Conservation (phyloP, 2,888 invertebrate genomes). For the Idaea straminata region DNA sequence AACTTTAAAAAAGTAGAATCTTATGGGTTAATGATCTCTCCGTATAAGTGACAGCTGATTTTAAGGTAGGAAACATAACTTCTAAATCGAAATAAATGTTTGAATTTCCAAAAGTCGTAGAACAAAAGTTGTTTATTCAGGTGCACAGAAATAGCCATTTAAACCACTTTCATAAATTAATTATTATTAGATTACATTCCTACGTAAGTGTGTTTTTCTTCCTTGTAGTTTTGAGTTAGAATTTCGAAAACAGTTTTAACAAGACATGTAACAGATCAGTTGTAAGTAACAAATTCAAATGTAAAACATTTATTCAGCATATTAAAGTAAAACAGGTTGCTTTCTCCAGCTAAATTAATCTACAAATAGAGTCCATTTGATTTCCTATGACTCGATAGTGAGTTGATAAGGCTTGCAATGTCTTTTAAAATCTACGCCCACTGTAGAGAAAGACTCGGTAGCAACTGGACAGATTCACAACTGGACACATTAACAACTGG, state of each 20-base stretch:
- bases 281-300: conserved; percentile 22
- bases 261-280: not conserved
- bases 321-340: conserved; percentile 23
- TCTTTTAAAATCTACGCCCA: not conserved
- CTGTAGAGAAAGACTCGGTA: no score
- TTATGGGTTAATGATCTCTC: no score
- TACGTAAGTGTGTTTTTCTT: not conserved
- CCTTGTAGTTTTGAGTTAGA: not conserved
- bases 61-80: no score
- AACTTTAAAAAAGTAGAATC: no score
- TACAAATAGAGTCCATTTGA: conserved; percentile 3
- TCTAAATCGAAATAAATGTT: no score
- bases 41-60: no score
- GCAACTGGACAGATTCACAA: no score
- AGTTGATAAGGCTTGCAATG: not conserved
- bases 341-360: conserved; percentile 32
- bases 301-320: conserved; percentile 24
- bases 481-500: no score
- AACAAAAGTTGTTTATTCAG: no score
- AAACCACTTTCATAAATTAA: no score
- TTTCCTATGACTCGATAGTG: not conserved
- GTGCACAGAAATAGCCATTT: no score
- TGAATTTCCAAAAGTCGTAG: no score
- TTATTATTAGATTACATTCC: not conserved
- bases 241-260: not conserved